phyloP scores from a whole-genome alignment of 1,140 invertebrate species.

The Drosophila athabasca region DNA sequence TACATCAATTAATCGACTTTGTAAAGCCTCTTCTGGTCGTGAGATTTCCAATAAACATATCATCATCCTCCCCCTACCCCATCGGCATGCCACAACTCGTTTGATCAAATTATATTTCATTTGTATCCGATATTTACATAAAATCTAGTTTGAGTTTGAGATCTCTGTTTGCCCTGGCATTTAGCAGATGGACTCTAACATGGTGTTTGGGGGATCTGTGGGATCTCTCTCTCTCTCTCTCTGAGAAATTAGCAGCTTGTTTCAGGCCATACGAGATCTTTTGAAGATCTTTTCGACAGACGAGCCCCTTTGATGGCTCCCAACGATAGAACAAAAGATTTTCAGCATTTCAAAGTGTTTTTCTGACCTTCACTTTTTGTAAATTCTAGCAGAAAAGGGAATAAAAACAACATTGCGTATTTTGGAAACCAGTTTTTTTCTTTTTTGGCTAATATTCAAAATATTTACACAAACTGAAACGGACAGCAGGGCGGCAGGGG shows the following conservation, averaged over 20 bases:
- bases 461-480: slow-evolving; percentile 53
- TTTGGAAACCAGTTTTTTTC: slow-evolving; percentile 40
- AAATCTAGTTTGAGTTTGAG: slow-evolving; percentile 60
- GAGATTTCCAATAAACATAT: slow-evolving; percentile 6
- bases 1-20: too few relatives aligned
- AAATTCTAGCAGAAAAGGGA: slow-evolving; percentile 14
- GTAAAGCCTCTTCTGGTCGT: slow-evolving; percentile 18
- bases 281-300: slow-evolving; percentile 1
- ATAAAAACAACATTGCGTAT: slow-evolving; percentile 9
- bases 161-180: slow-evolving; percentile 37
- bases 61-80: too few relatives aligned
- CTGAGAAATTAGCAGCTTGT: slow-evolving; percentile 55
- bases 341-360: background rate
- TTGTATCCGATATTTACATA: slow-evolving; percentile 43
- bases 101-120: slow-evolving; percentile 11
- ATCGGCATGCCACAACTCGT: slow-evolving; percentile 23
- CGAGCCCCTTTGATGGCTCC: slow-evolving; percentile 45
- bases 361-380: slow-evolving; percentile 25
- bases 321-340: background rate
- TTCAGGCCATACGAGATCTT: slow-evolving; percentile 1
- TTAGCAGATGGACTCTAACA: slow-evolving; percentile 64
- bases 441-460: slow-evolving; percentile 25
- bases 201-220: background rate
- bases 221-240: slow-evolving; percentile 23
- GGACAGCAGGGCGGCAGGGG: background rate